These are phyloP conservation scores for Listrodromus nycthemerus DNA, from an alignment of 2,888 invertebrate species.

Conservation along the genomic window DNA sequence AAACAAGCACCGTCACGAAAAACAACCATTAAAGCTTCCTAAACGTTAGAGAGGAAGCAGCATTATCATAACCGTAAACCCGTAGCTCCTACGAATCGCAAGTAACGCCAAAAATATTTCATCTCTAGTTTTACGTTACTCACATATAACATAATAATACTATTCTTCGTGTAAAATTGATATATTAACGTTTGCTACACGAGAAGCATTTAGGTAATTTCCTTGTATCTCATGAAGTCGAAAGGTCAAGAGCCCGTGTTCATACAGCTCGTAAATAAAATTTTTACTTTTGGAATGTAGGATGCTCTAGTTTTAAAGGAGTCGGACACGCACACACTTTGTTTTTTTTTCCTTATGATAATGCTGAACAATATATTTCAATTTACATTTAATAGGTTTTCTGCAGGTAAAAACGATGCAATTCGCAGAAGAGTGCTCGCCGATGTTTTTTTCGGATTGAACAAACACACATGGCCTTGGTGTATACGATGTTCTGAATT, in stretches of 20 bases:
- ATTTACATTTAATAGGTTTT: slow-evolving; percentile 76
- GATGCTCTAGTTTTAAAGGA: slow-evolving; percentile 75
- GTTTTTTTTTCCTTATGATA: slow-evolving; percentile 76
- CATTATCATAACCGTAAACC: slow-evolving; percentile 67
- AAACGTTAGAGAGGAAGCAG: slow-evolving; percentile 55
- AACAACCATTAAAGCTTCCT: slow-evolving; percentile 63
- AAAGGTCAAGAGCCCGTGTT: slow-evolving; percentile 54
- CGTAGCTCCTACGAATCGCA: slow-evolving; percentile 55
- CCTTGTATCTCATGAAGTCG: slow-evolving; percentile 30
- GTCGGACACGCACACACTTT: slow-evolving; percentile 66
- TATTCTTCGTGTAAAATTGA: slow-evolving; percentile 59
- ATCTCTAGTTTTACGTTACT: slow-evolving; percentile 44
- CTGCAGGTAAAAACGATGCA: slow-evolving; percentile 61
- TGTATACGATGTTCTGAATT: slow-evolving; percentile 59
- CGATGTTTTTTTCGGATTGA: slow-evolving; percentile 38
- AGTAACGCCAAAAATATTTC: slow-evolving; percentile 60
- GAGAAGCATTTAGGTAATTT: slow-evolving; percentile 41
- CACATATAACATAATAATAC: slow-evolving; percentile 39
- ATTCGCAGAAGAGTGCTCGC: slow-evolving; percentile 61
- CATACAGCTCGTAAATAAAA: slow-evolving; percentile 68
- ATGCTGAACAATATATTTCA: slow-evolving; percentile 83
- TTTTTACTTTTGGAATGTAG: slow-evolving; percentile 81
- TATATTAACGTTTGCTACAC: slow-evolving; percentile 58
- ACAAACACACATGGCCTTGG: slow-evolving; percentile 67
- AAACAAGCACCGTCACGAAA: slow-evolving; percentile 59